phyloP scores from a whole-genome alignment of 2,888 invertebrate species.

The Dicranocentrus wangi region DNA sequence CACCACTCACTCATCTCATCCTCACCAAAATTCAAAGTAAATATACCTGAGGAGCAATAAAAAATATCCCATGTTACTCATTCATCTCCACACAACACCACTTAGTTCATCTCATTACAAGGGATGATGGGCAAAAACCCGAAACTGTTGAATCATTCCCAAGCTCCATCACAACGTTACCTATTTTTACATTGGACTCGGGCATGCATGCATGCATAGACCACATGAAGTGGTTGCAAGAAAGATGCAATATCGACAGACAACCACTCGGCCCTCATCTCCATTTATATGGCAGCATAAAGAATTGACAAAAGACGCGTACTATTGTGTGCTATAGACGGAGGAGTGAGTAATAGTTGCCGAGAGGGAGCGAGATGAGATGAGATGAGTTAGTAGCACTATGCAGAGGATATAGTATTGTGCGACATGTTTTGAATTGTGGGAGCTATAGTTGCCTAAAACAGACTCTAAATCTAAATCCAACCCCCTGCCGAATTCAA shows the following conservation, averaged over 20 bases:
- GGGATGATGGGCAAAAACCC: not conserved
- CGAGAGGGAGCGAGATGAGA: not conserved
- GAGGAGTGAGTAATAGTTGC: not conserved
- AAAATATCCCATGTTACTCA: too few species aligned
- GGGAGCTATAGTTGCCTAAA: constrained; percentile 42
- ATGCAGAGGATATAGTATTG: constrained; percentile 33
- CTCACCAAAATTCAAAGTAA: too few species aligned
- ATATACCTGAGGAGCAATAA: too few species aligned
- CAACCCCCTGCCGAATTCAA: constrained; percentile 62
- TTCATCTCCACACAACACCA: too few species aligned
- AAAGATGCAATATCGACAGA: too few species aligned
- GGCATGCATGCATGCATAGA: too few species aligned
- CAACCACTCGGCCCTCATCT: too few species aligned
- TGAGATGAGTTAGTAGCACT: constrained; percentile 7
- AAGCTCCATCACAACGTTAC: too few species aligned
- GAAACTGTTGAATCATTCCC: constrained; percentile 19
- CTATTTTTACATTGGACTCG: too few species aligned
- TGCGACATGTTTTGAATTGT: constrained; percentile 62
- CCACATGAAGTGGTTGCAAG: too few species aligned
- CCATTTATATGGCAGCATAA: constrained; percentile 49
- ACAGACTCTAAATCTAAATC: constrained; percentile 53
- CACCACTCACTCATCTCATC: too few species aligned
- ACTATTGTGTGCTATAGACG: not conserved
- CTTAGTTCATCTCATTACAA: not conserved
- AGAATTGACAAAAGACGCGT: constrained; percentile 42